Evolutionary conservation across 2,888 invertebrate genomes (phyloP).

Genomic region (Hofmannophila pseudospretella): DNA sequence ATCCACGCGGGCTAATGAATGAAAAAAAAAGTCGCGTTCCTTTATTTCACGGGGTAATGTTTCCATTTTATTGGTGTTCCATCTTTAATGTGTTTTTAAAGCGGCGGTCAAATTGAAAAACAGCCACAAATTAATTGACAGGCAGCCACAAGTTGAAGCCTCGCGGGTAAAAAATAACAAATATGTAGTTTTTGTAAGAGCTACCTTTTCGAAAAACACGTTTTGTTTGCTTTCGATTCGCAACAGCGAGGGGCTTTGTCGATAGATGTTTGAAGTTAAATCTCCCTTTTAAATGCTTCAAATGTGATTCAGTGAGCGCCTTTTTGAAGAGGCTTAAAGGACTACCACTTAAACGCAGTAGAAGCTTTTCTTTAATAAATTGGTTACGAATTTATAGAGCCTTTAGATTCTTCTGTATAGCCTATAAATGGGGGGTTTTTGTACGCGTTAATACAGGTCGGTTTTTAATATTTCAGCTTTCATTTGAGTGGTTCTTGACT

Average conservation of each 20-base stretch:
- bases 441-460: neutral
- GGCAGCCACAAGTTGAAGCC: conserved; percentile 29
- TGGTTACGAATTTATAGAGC: conserved; percentile 9
- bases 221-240: conserved; percentile 72
- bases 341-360: conserved; percentile 9
- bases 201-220: conserved; percentile 63
- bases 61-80: no score
- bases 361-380: conserved; percentile 10
- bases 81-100: conserved; percentile 6
- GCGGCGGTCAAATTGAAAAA: conserved; percentile 12
- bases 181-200: conserved; percentile 54
- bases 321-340: conserved; percentile 53
- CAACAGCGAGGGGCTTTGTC: conserved; percentile 45
- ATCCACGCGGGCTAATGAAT: no score
- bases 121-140: conserved; percentile 27
- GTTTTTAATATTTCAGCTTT: no score
- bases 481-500: no score
- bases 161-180: conserved; percentile 46
- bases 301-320: conserved; percentile 66
- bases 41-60: no score
- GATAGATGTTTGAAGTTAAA: conserved; percentile 71
- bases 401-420: no score
- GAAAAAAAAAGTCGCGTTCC: no score
- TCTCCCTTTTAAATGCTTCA: conserved; percentile 68
- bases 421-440: no score